phyloP scores from a whole-genome alignment of 2,113 vertebrate genomes.

The Oostethus manadensis region DNA sequence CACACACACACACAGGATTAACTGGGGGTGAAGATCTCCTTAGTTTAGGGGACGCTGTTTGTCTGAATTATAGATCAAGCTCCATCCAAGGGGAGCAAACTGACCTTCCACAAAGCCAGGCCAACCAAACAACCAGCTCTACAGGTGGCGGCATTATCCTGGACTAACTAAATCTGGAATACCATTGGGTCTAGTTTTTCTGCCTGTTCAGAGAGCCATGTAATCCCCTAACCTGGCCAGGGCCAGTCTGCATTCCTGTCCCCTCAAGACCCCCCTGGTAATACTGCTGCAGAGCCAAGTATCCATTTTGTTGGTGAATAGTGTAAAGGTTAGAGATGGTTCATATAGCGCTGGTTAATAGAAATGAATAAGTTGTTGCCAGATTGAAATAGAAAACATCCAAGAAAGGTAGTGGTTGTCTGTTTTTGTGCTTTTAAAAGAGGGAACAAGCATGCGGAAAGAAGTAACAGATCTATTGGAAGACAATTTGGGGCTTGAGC shows the following conservation, averaged over 20 bases:
- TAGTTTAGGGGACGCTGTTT: slow-evolving; percentile 13
- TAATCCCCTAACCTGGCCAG: slow-evolving; percentile 6
- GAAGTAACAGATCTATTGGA: too few relatives aligned
- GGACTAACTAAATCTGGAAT: slow-evolving; percentile 13
- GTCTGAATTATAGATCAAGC: slow-evolving; percentile 20
- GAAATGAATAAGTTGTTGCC: too few relatives aligned
- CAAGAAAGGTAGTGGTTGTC: too few relatives aligned
- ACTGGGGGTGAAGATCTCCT: slow-evolving; percentile 2
- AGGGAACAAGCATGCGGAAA: too few relatives aligned
- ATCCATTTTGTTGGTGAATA: slow-evolving; percentile 4
- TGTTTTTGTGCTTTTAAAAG: too few relatives aligned
- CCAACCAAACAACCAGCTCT: slow-evolving; percentile 4
- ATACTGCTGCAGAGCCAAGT: neutral
- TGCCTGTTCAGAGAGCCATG: slow-evolving; percentile 10
- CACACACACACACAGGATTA: slow-evolving; percentile 13
- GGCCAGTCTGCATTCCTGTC: slow-evolving; percentile 22
- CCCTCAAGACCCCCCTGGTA: slow-evolving; percentile 8
- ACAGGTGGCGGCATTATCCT: slow-evolving; percentile 32
- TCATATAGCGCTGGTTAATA: too few relatives aligned
- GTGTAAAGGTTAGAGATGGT: too few relatives aligned
- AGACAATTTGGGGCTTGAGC: too few relatives aligned
- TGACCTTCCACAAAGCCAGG: slow-evolving; percentile 17
- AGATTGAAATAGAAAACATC: too few relatives aligned
- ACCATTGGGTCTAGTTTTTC: slow-evolving; percentile 20
- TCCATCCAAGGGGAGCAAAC: slow-evolving; percentile 18